These are phyloP conservation scores for Hypotaenidia philippensis DNA, from an alignment of 2,797 vertebrate genomes.

Conservation along the genomic window DNA sequence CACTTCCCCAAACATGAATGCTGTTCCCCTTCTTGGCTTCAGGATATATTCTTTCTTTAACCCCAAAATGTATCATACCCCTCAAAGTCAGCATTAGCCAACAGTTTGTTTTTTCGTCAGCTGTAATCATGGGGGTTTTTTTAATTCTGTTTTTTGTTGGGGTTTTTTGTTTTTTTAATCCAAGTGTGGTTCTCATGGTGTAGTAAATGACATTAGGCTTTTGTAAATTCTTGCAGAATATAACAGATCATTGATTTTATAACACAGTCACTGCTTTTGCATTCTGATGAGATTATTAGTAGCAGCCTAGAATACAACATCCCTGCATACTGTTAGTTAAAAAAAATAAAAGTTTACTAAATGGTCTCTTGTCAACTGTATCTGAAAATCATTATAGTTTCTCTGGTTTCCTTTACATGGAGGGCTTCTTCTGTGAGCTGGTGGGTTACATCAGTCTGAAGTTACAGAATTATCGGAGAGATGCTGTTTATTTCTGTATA, in stretches of 20 bases:
- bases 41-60: constrained; percentile 1
- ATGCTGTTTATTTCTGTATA: constrained; percentile 57
- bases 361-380: constrained; percentile 90
- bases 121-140: constrained; percentile 74
- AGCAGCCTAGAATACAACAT: constrained; percentile 88
- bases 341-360: constrained; percentile 90
- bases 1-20: background rate
- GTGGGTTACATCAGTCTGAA: constrained; percentile 77
- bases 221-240: constrained; percentile 92
- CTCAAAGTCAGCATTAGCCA: constrained; percentile 57
- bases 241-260: constrained; percentile 93
- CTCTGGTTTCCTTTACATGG: constrained; percentile 78
- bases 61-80: background rate
- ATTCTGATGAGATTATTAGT: constrained; percentile 93
- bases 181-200: constrained; percentile 86
- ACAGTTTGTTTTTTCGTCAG: constrained; percentile 75
- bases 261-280: constrained; percentile 91
- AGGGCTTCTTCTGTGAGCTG: constrained; percentile 75
- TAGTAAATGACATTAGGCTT: constrained; percentile 92
- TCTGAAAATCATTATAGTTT: constrained; percentile 87
- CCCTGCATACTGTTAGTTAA: constrained; percentile 87
- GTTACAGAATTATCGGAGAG: constrained; percentile 71
- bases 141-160: constrained; percentile 72
- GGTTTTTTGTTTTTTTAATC: constrained; percentile 79
- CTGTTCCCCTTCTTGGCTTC: background rate